Conservation (phyloP, 2,888 invertebrate species). For the Ennomos quercinarius region DNA sequence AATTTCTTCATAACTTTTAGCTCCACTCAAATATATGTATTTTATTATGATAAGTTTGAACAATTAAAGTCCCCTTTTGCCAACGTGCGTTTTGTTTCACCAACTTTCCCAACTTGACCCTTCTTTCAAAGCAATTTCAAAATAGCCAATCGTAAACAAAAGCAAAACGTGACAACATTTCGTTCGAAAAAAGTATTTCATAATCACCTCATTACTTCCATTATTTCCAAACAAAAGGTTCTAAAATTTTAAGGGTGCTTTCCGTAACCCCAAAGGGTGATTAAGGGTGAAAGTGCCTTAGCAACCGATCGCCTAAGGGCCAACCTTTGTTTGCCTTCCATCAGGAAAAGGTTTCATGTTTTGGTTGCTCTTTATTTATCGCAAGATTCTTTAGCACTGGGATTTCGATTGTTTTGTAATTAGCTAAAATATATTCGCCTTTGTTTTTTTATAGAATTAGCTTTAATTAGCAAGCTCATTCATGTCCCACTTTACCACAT, state of each 20-base stretch:
- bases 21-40: too few species aligned
- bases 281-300: constrained; percentile 17
- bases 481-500: too few species aligned
- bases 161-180: constrained; percentile 2
- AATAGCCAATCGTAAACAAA: not conserved
- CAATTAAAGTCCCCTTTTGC: too few species aligned
- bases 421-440: not conserved
- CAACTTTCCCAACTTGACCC: not conserved
- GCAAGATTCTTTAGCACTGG: constrained; percentile 1
- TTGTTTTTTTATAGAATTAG: not conserved
- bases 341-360: constrained; percentile 28
- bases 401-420: not conserved
- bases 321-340: constrained; percentile 33
- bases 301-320: constrained; percentile 25
- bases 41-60: too few species aligned
- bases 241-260: constrained; percentile 28
- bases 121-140: constrained; percentile 1
- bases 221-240: constrained; percentile 26
- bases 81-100: not conserved
- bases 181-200: constrained; percentile 20
- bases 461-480: too few species aligned
- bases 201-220: constrained; percentile 32
- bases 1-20: too few species aligned
- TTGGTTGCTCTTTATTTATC: constrained; percentile 17
- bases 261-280: constrained; percentile 23